Evolutionary conservation across 2,113 vertebrate genomes (phyloP), one percentile per base, ranked within the genome.

Genomic region (Prochilodus magdalenae): DNA sequence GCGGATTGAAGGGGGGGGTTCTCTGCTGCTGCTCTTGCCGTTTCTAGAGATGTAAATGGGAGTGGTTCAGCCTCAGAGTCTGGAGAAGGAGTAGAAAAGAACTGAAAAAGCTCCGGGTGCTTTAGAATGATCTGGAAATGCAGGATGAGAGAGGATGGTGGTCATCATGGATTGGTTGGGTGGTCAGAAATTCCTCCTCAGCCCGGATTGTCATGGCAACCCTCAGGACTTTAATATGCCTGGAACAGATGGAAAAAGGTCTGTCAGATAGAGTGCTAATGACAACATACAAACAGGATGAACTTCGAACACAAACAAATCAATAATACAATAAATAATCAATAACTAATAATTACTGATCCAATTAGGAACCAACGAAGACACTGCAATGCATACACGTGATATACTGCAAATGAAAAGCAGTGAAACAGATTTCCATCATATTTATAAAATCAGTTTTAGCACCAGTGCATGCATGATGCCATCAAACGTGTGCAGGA

Each of bases 161-260:
- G 53, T 80, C 82, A 84, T 83, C 71, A 49, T 60, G 67, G 77
- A 83, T 65, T 55, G 57, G 72, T 75, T 3, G 15, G 55, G 60
- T 55, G 29, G 77, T 81, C 57, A 51, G 60, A 59, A 65, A 81
- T 30, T 53, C 22, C 16, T 16, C 36, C 59, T 75, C 13, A 6
- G 49, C 24, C 18, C 8, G 2, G 26, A 83, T 60, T n/a, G 59
- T 74, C 77, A 82, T 65, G 65, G 73, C 44, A 76, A 79, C 79
- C 70, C 26, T 93, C 90, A 92, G 79, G 89, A 90, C 82, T 93
- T 93, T 63, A 94, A 84, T 15, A 94, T 92, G 75, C 88, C 93
- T 94, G 80, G 1, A 71, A 87, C 24, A 86, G 1, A 79, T 33
- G 67, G 71, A 26, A 60, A 60, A 13, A 51, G 15, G 67, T 30